phyloP scores from a whole-genome alignment of 2,113 vertebrate species.

The Columba janthina region DNA sequence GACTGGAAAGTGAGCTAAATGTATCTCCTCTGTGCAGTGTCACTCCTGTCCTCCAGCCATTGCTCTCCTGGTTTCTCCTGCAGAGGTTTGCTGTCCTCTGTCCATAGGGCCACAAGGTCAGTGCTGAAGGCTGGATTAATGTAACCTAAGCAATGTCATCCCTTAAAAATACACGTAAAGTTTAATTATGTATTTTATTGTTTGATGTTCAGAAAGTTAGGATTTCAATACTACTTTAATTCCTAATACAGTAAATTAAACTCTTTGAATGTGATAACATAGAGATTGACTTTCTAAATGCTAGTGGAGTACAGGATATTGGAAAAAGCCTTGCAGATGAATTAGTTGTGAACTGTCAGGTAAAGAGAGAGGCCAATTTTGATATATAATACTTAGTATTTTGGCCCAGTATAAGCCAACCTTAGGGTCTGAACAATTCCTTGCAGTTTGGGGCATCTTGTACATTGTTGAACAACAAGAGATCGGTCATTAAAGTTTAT shows the following conservation, averaged over 20 bases:
- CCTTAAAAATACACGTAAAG: not conserved
- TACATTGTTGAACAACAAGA: not conserved
- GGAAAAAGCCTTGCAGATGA: conserved; percentile 26
- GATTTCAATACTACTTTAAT: conserved; percentile 18
- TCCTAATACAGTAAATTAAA: conserved; percentile 50
- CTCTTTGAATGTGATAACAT: conserved; percentile 26
- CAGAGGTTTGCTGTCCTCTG: not conserved
- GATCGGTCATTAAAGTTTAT: not conserved
- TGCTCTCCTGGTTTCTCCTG: not conserved
- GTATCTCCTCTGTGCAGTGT: not conserved
- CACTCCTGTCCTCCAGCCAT: not conserved
- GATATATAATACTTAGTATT: not conserved
- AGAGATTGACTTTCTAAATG: conserved; percentile 36
- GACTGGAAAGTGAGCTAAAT: not conserved
- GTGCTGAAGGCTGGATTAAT: not conserved
- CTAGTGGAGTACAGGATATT: not conserved
- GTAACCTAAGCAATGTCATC: not conserved
- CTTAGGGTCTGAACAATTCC: not conserved
- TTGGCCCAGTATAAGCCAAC: not conserved
- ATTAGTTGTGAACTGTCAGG: conserved; percentile 2
- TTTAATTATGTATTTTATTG: conserved; percentile 14
- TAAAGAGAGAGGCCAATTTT: not conserved
- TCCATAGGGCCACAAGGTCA: not conserved
- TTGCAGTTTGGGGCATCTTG: not conserved
- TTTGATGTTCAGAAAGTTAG: conserved; percentile 36